Evolutionary conservation across 2,888 invertebrate genomes (phyloP), one percentile per base, ranked within the genome.

Genomic region (Pyrrhosoma nymphula): DNA sequence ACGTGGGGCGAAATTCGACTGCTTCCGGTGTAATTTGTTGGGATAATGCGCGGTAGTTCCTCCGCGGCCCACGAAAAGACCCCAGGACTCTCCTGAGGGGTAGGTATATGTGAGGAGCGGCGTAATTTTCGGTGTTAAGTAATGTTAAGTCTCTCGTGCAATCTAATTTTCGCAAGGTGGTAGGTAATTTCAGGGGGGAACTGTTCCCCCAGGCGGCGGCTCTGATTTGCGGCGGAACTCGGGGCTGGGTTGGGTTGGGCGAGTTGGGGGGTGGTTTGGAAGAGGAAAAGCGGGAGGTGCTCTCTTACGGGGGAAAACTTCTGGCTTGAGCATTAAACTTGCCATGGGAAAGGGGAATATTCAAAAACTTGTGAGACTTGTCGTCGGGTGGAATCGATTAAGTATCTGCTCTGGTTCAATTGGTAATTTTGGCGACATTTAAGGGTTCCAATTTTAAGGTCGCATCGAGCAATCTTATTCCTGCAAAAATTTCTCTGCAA

Each of bases 121-220:
- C 35, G 82, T 82, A 82, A 82, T 82, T 82, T 82, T 82, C 82
- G 35, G 82, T 16, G 82, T 35, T 82, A 82, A 82, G 82, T 82
- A 82, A 82, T 35, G 82, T 82, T 82, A 82, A 82, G 82, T 82
- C 82, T 82, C 82, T 35, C 82, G 30, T 35, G 82, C 30, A 82
- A 82, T 82, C 82, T 82, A 82, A 82, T 82, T 82, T 82, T 82
- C 82, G 82, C 82, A 82, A 82, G 82, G 82, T 82, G 82, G 82
- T n/a, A n/a, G 82, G 82, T 82, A 82, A 82, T 82, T 82, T 82
- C 82, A 35, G 35, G 35, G 35, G 16, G 82, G 82, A 82, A 82
- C 82, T 14, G 12, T 30, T 82, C 35, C 82, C 82, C 82, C 82
- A 14, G 82, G 82, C n/a, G 82, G 82, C n/a, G 82, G 82, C 35